Base-by-base conservation (phyloP, 2,888 invertebrate genomes). In the Trypoxylon attenuatum region DNA sequence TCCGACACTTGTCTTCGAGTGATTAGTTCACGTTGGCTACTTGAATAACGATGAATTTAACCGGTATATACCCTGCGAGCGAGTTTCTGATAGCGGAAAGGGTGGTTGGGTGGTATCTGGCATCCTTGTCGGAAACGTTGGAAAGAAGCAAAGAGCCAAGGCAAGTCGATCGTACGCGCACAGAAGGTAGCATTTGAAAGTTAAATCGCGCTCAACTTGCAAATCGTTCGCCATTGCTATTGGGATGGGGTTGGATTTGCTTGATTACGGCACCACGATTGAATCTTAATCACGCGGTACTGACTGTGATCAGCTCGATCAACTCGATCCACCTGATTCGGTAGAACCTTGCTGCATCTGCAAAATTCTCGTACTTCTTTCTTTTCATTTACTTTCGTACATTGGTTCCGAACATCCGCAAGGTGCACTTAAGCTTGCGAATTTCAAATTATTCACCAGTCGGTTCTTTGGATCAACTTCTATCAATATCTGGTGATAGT, bases 181-280 rank as follows among this genome's bases (percentile, higher is more conserved):
- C 46, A 43, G 65, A 54, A 46, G 54, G 51, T 63, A 58, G 50
- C 42, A 79, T 78, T 79, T 79, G 79, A 69, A 76, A 79, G 76
- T 79, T 79, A 79, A 78, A 79, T 79, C 73, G 69, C 70, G 74
- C 65, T 74, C 72, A 77, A 79, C 77, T 79, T 79, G 77, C 74
- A 79, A 78, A 77, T 77, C 69, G 66, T 74, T 66, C 59, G 64
- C 42, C 21, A 39, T 29, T 25, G 43, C 33, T 16, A 38, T n/a
- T n/a, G 22, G 29, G 53, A 5, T 22, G 27, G 29, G 27, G n/a
- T n/a, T 16, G 51, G 47, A 43, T 47, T 45, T 71, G 57, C 62
- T 71, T 71, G 71, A 71, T 71, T 71, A 71, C 71, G 62, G 39
- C 59, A 5, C 51, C 59, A 57, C 61, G 71, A 72, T 71, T 61